Evolutionary conservation across 35 echinoderm and acorn worm species (phyloP), one percentile per base, ranked within the genome.

Genomic region (Lytechinus pictus): DNA sequence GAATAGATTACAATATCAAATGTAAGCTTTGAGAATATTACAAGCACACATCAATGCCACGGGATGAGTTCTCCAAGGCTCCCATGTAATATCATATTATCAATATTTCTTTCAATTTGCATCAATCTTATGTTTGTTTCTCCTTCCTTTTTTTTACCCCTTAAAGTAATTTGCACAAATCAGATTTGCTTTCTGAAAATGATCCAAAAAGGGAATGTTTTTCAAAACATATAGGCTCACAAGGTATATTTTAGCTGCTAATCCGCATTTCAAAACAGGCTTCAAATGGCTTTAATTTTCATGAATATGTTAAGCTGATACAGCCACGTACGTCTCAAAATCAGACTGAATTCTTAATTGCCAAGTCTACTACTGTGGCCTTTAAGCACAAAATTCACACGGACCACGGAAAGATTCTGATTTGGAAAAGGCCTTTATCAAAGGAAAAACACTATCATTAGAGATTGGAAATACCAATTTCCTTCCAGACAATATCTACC

Each of bases 231-330:
- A 2, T 1, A 44, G 33, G 33, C 33, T 44, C 0, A 44, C 2
- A 44, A 44, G 33, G 33, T 44, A 44, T 44, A 44, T 44, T 44
- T 44, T 44, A 44, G 33, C 33, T 44, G 33, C 33, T 44, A 44
- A 44, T 44, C 33, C 33, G 33, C 2, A 44, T 44, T 44, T 44
- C 33, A 44, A 44, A 44, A 44, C 33, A 44, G 19, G 66, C 66
- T 79, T 79, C 66, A 4, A 27, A n/a, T 3, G 66, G 66, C 66
- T 79, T 79, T 79, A 16, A 24, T 79, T 79, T 79, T 79, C 66
- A 79, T 79, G 66, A 79, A 79, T 79, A 79, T n/a, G 66, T 79
- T 79, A 79, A n/a, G 66, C 66, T 24, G n/a, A 79, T 79, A 24
- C 21, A 79, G 66, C 14, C 16, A 24, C 66, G 24, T 79, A 4